Conservation (phyloP, 2,113 vertebrate species). For the Clarias gariepinus region DNA sequence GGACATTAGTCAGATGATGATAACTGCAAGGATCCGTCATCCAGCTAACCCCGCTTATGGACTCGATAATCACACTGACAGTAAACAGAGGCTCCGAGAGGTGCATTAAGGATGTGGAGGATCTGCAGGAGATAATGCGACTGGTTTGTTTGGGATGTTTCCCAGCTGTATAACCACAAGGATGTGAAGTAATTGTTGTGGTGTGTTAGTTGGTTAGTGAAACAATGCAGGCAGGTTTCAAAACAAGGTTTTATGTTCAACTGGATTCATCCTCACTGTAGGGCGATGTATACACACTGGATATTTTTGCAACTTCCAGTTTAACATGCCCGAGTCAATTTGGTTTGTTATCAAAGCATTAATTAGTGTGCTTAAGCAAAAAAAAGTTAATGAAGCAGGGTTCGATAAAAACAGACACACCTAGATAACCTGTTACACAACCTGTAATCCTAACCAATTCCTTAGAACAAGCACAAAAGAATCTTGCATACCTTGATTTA, state of each 20-base stretch:
- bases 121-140: background rate
- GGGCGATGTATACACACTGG: background rate
- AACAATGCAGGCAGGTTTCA: background rate
- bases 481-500: background rate
- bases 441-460: background rate
- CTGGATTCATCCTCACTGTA: background rate
- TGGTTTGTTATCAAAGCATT: background rate
- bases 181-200: background rate
- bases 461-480: background rate
- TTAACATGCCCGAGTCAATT: background rate
- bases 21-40: background rate
- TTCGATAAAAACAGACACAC: background rate
- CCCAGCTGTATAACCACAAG: constrained; percentile 10
- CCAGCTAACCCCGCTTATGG: background rate
- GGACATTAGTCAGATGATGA: constrained; percentile 19
- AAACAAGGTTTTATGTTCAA: background rate
- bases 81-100: background rate
- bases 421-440: constrained; percentile 15
- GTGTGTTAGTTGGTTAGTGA: background rate
- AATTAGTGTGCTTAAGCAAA: background rate
- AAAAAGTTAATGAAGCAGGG: background rate
- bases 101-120: background rate
- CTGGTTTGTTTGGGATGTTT: background rate
- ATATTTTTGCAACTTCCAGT: background rate
- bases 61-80: background rate